phyloP scores from a whole-genome alignment of 2,888 invertebrate genomes.

The Callinectes sapidus region DNA sequence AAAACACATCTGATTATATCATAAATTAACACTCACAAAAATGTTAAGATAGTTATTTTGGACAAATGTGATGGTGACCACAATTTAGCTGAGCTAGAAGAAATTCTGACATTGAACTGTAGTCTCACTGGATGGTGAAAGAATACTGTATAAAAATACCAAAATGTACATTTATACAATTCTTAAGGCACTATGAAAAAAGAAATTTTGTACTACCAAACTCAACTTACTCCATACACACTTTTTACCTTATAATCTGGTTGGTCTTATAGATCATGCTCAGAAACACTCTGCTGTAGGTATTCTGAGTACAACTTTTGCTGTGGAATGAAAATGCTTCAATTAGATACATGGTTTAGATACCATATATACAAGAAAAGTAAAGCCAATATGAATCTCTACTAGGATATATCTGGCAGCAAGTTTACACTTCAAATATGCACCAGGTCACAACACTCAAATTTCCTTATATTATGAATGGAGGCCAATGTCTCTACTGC shows the following conservation, averaged over 20 bases:
- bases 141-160: not conserved
- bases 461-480: no score
- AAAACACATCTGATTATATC: not conserved
- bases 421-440: no score
- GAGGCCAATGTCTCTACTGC: no score
- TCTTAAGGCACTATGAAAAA: constrained; percentile 17
- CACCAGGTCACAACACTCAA: not conserved
- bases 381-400: not conserved
- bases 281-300: constrained; percentile 78
- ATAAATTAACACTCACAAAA: no score
- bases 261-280: constrained; percentile 76
- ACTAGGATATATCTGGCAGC: not conserved
- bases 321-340: constrained; percentile 74
- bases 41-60: not conserved
- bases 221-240: not conserved
- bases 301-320: constrained; percentile 78
- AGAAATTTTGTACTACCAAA: constrained; percentile 2
- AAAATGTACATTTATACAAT: not conserved
- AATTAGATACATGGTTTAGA: constrained; percentile 40
- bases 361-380: not conserved
- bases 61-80: not conserved
- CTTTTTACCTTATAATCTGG: not conserved
- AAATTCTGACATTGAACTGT: not conserved
- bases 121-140: not conserved
- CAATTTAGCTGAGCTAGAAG: not conserved